Conservation (phyloP, 1,140 invertebrate genomes). For the Conus betulinus region DNA sequence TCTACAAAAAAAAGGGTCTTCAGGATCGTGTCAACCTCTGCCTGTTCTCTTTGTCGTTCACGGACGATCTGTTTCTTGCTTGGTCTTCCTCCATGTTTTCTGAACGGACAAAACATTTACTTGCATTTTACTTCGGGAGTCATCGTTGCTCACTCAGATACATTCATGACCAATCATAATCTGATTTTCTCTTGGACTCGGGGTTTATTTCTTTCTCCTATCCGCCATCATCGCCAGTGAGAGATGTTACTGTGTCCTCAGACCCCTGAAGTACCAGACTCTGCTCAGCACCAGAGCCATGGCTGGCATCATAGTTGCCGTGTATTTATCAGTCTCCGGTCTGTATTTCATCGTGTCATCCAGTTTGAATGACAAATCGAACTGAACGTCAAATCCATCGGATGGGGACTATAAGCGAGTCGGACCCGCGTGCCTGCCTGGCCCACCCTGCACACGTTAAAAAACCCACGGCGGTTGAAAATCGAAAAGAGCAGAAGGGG, state of each 20-base stretch:
- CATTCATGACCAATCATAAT: constrained; percentile 4
- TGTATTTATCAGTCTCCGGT: neutral
- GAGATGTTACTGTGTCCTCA: constrained; percentile 8
- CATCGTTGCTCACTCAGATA: neutral
- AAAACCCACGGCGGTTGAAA: no score
- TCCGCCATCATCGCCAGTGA: constrained; percentile 25
- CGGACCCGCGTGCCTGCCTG: no score
- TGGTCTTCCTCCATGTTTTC: neutral
- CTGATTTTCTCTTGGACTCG: neutral
- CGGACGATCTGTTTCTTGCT: neutral
- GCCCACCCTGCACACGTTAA: no score
- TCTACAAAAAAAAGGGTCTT: neutral
- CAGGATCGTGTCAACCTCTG: constrained; percentile 7
- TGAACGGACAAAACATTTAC: neutral
- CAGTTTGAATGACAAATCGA: no score
- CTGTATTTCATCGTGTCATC: neutral
- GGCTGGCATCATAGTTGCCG: constrained; percentile 2
- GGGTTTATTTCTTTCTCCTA: neutral
- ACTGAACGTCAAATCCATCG: no score
- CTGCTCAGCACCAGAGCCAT: neutral
- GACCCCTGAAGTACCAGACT: neutral
- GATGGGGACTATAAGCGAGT: no score
- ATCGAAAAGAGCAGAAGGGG: no score
- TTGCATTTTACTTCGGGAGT: neutral
- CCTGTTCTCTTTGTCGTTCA: neutral